Base-by-base conservation (phyloP, 1,140 invertebrate genomes). In the Coelopa frigida region DNA sequence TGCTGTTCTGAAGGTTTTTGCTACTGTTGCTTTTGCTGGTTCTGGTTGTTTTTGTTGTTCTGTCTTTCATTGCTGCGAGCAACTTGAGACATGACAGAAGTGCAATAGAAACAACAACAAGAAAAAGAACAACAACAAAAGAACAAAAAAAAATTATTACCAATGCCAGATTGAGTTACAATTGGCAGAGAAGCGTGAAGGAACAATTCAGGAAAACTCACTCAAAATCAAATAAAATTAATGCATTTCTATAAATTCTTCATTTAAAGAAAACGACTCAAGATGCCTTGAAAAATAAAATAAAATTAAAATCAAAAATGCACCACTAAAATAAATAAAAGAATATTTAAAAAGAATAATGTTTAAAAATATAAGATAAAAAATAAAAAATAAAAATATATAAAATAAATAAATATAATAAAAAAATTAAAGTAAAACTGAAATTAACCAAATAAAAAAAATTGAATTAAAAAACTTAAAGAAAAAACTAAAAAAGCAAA, bases 291-390 rank as follows among this genome's bases (percentile, higher is more conserved):
- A 20, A 6, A 42, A 17, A 42, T 27, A 7, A 42, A 42, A 26
- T 27, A 40, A 23, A 40, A 40, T 20, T 4, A 20, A 23, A 40
- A 23, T 40, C 7, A 22, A 11, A 22, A 23, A 4, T 14, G 14
- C 18, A 42, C 12, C 24, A 29, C 6, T 32, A 18, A 32, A 10
- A 40, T 15, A 27, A 23, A 43, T 18, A 7, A 20, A 15, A 27
- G n/a, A n/a, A n/a, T n/a, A n/a, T n/a, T n/a, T 18, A 17, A 11
- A 31, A 43, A 43, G 29, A 27, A 27, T 11, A 32, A 43, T 43
- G 29, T 5, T 32, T n/a, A n/a, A 10, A 23, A 26, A 10, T 24
- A 41, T n/a, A 23, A 42, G 0, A 29, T 27, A 24, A 27, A 41
- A 11, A 41, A 29, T n/a, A 27, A 24, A 27, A 24, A 27, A 3